Evolutionary conservation across 2,113 vertebrate species (phyloP).

Genomic region (Hoplias malabaricus): DNA sequence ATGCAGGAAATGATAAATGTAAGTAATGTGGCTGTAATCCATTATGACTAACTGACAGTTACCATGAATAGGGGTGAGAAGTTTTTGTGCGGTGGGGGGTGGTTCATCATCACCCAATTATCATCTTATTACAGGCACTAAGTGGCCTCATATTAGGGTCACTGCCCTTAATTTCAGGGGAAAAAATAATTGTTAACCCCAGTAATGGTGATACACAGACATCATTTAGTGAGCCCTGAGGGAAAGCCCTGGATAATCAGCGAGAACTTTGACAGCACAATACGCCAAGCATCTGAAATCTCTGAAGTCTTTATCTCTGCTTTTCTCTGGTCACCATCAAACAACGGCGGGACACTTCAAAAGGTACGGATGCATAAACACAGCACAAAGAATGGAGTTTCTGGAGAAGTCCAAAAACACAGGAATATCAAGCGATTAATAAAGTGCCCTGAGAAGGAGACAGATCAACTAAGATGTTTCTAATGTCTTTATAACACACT

Average conservation of each 20-base stretch:
- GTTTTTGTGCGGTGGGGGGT: conserved; percentile 39
- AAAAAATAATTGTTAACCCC: conserved; percentile 76
- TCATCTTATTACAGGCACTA: conserved; percentile 80
- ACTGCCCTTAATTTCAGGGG: conserved; percentile 84
- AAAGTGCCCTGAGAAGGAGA: no score
- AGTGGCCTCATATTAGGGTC: conserved; percentile 84
- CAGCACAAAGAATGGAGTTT: not conserved
- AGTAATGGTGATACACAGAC: conserved; percentile 67
- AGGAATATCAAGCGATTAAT: no score
- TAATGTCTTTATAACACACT: no score
- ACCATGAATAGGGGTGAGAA: conserved; percentile 47
- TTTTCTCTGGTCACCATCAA: conserved; percentile 19
- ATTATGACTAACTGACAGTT: conserved; percentile 68
- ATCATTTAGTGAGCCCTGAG: conserved; percentile 67
- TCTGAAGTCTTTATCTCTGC: conserved; percentile 17
- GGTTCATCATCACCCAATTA: conserved; percentile 77
- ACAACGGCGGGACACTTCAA: not conserved
- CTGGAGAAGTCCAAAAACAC: no score
- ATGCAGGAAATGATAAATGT: conserved; percentile 65
- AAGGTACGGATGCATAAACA: not conserved
- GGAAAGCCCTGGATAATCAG: conserved; percentile 56
- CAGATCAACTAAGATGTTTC: no score
- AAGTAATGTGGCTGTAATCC: conserved; percentile 71
- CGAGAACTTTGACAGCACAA: conserved; percentile 46
- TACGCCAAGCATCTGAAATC: conserved; percentile 40